Percentiles rank a stretch among this genome's conserved stretches.
Conservation (phyloP, 2,888 invertebrate genomes). For the Craniophora ligustri region DNA sequence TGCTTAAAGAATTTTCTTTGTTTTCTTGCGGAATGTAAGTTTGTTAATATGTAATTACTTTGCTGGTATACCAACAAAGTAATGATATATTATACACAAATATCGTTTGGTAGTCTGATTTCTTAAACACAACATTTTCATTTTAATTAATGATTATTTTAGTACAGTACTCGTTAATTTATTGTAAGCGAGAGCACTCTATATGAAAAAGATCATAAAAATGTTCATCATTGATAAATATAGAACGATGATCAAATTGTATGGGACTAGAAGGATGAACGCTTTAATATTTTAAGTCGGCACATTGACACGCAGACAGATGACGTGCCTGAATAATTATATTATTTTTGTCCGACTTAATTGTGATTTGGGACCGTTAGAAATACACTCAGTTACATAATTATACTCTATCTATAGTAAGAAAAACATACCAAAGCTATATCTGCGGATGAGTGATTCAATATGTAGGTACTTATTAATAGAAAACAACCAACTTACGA, state of each 20-base stretch:
- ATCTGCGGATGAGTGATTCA: no score
- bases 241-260: conserved; percentile 54
- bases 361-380: conserved; percentile 17
- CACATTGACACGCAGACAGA: conserved; percentile 36
- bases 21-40: no score
- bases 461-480: no score
- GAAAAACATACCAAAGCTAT: no score
- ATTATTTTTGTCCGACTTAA: conserved; percentile 35
- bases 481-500: no score
- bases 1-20: no score
- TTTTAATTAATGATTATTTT: background rate
- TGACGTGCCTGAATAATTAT: conserved; percentile 17
- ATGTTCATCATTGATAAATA: conserved; percentile 62
- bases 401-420: no score
- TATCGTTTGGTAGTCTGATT: no score
- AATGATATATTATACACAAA: no score
- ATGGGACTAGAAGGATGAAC: conserved; percentile 23
- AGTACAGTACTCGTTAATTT: background rate
- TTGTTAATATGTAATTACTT: background rate
- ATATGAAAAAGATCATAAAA: conserved; percentile 63
- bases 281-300: conserved; percentile 31
- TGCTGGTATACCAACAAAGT: no score
- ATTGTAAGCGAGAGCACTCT: conserved; percentile 50
- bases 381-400: background rate
- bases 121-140: no score